Conservation (phyloP, 2,888 invertebrate species). For the Crematogaster levior region DNA sequence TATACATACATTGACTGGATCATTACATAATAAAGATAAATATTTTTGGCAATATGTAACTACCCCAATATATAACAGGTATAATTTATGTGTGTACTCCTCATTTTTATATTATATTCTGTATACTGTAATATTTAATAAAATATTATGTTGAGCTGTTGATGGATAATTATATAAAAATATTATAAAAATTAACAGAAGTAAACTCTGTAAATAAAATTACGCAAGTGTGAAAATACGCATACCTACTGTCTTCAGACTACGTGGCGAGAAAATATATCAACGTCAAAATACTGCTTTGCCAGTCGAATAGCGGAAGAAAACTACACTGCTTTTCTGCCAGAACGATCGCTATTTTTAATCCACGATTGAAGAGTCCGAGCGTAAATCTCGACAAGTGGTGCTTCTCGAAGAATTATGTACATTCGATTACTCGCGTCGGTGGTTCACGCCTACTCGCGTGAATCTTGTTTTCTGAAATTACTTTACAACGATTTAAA, state of each 20-base stretch:
- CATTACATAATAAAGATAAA: not conserved
- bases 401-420: constrained; percentile 28
- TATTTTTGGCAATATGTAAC: not conserved
- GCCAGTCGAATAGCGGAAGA: constrained; percentile 10
- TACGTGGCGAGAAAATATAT: constrained; percentile 3
- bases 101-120: not conserved
- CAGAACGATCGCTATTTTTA: constrained; percentile 38
- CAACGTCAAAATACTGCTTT: constrained; percentile 6
- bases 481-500: not conserved
- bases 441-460: not conserved
- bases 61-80: not conserved
- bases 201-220: constrained; percentile 17
- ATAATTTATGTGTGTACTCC: not conserved
- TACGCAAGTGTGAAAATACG: not conserved
- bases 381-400: constrained; percentile 40
- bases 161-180: not conserved
- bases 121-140: too few species aligned
- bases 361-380: constrained; percentile 26
- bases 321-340: constrained; percentile 40
- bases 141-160: not conserved
- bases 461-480: not conserved
- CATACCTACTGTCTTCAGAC: constrained; percentile 36
- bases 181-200: not conserved
- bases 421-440: constrained; percentile 4
- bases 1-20: too few species aligned